Base-by-base conservation (phyloP, 2,797 vertebrate species). In the Helicolenus hilgendorfi region DNA sequence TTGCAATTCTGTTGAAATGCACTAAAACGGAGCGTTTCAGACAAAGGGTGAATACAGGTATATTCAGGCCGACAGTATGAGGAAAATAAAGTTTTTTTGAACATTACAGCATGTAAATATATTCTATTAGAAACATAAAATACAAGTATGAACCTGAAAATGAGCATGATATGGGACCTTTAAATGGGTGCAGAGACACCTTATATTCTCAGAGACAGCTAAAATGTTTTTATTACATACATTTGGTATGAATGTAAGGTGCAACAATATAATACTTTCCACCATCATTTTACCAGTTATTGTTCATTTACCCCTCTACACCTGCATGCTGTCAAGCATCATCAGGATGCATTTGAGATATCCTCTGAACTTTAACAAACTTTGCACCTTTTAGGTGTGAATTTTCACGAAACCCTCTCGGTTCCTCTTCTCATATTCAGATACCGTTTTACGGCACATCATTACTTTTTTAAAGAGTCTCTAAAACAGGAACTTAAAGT, bases 241-340 rank as follows among this genome's bases (percentile, higher is more conserved):
- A 45, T 45, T 45, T 45, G 6, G 49, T 9, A 53, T n/a, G 49
- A 53, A 53, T 4, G 4, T n/a, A 53, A n/a, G 8, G 49, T 53
- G 49, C 20, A n/a, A 53, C 20, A 53, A 53, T 53, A n/a, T 53
- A n/a, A 26, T 18, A 11, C 3, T 69, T 55, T 63, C 31, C 31
- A 56, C 26, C 79, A 33, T 71, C 24, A 24, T 77, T 63, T 63
- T 53, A 11, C 11, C 53, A 35, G n/a, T 78, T 35, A 26, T 38
- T 60, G n/a, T 7, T 45, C 24, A 36, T 76, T 77, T 31, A 24
- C 22, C 6, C 35, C 8, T 53, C 33, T 27, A 18, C 35, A 33
- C 59, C 26, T 64, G 45, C 35, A 22, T 24, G 6, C 68, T 69
- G 29, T 77, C 84, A 71, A 49, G 55, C n/a, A 31, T 55, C 49